Percentiles rank a stretch among this genome's conserved stretches.
These are phyloP conservation scores for Butastur rufipennis DNA, from an alignment of 2,113 vertebrate species.

Conservation along the genomic window DNA sequence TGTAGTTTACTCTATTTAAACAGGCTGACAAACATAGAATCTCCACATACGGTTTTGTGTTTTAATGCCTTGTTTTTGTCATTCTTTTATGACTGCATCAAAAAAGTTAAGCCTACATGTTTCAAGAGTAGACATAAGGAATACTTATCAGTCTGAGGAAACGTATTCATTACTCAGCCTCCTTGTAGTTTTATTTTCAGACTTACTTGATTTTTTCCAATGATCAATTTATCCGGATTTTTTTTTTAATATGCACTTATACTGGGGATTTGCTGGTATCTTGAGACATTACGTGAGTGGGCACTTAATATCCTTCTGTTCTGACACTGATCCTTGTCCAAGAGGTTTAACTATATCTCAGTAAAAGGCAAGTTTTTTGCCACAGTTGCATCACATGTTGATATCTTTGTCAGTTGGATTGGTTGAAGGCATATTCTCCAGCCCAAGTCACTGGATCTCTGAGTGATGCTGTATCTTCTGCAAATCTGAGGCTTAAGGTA, in stretches of 20 bases:
- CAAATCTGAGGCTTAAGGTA: neutral
- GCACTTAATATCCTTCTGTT: neutral
- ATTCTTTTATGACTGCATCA: neutral
- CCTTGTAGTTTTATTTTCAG: neutral
- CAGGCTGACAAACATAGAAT: neutral
- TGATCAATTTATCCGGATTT: neutral
- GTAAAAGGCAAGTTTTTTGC: neutral
- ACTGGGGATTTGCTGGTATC: neutral
- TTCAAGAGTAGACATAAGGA: neutral
- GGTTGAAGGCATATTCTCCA: neutral
- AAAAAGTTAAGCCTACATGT: neutral
- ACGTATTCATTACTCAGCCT: neutral
- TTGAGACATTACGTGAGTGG: neutral
- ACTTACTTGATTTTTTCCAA: neutral
- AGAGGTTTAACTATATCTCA: neutral
- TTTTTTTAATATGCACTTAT: neutral
- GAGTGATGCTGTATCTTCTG: neutral
- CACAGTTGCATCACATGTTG: neutral
- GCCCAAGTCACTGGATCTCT: neutral
- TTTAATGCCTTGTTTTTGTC: neutral
- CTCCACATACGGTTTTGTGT: neutral
- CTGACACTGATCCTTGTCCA: neutral
- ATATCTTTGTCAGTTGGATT: neutral
- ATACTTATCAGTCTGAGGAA: neutral
- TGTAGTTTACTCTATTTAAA: neutral